Evolutionary conservation across 2,113 vertebrate genomes (phyloP), one percentile per base, ranked within the genome.

Genomic region (Quiscalus mexicanus): DNA sequence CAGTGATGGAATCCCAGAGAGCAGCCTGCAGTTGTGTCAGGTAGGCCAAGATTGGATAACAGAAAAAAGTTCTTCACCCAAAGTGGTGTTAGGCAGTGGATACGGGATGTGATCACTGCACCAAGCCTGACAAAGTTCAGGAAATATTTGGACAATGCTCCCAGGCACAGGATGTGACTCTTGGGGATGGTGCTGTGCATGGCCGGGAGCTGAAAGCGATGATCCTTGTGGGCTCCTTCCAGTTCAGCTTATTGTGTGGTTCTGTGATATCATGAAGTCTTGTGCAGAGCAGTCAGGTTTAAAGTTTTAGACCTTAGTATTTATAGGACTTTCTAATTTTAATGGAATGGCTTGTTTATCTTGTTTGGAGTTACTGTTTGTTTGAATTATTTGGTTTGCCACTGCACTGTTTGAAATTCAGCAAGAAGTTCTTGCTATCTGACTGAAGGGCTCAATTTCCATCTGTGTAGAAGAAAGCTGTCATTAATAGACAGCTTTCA

Each of bases 401-500:
- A 25, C 11, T 4, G 3, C 27, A 4, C 20, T 85, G 10, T 65
- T 92, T 90, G 71, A 96, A 79, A 49, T n/a, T 65, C 8, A 24
- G 4, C 56, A 87, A 88, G 44, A 91, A 77, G 31, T 10, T 85
- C 53, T 71, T 87, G 27, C 58, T 37, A 25, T 90, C 60, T 69
- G 41, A 82, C 49, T 45, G 62, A 78, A 84, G 27, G 53, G 41
- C 30, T 93, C 30, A 49, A 2, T 89, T 91, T 87, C 90, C 44
- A 44, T 92, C 56, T 49, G 19, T 28, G 47, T 55, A 62, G 77
- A 92, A 95, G 49, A 79, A 71, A 82, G 11, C 45, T 95, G 35
- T 68, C 45, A 75, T 89, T 90, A 95, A 89, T 30, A 90, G 30
- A 82, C 10, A 84, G 30, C 47, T 95, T 84, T 93, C 37, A 52